These are phyloP conservation scores for Sminthurinus aureus DNA, from an alignment of 2,888 invertebrate species.

Conservation along the genomic window DNA sequence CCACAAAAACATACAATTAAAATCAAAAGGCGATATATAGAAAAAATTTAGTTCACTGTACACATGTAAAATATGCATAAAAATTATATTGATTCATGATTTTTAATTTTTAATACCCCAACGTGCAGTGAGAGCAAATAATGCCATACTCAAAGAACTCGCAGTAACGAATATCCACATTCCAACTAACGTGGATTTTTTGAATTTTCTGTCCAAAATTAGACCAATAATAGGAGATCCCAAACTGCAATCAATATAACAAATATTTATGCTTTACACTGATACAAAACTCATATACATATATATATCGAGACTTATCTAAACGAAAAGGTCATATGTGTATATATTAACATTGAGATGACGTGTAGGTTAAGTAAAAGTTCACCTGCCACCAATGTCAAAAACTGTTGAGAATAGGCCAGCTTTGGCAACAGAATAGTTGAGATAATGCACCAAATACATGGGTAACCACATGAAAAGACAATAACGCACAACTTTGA, in stretches of 20 bases:
- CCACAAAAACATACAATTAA: too few species aligned
- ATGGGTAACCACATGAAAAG: constrained; percentile 65
- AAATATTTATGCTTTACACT: too few species aligned
- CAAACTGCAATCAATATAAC: constrained; percentile 65
- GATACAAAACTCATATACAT: too few species aligned
- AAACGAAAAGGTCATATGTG: too few species aligned
- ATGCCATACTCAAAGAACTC: constrained; percentile 62
- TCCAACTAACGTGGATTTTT: constrained; percentile 62
- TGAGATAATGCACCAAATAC: constrained; percentile 63
- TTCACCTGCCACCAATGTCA: constrained; percentile 66
- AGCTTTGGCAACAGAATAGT: constrained; percentile 63
- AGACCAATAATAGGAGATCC: constrained; percentile 65
- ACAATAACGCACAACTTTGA: constrained; percentile 65
- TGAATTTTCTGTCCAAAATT: constrained; percentile 63
- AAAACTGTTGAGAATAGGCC: constrained; percentile 65
- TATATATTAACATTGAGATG: too few species aligned
- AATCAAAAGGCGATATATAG: too few species aligned
- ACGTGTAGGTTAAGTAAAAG: too few species aligned
- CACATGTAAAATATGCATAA: too few species aligned
- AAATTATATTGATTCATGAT: too few species aligned
- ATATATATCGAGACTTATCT: too few species aligned
- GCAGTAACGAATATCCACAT: constrained; percentile 62
- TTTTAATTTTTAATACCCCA: constrained; percentile 60
- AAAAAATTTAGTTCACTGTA: too few species aligned
- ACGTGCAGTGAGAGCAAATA: constrained; percentile 63